phyloP scores from a whole-genome alignment of 2,888 invertebrate species.

The Cheilosia variabilis region DNA sequence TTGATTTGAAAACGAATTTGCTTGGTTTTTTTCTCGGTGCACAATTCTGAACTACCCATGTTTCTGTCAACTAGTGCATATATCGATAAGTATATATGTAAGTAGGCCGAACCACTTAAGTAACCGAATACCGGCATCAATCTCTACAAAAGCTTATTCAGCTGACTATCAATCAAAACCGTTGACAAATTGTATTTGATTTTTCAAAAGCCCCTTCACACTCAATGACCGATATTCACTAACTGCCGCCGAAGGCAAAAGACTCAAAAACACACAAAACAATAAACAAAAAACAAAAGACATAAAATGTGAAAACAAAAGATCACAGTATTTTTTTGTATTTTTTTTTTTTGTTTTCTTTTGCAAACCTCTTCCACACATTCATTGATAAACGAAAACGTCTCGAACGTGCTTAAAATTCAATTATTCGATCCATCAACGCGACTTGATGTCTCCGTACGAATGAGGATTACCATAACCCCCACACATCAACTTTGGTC shows the following conservation, averaged over 20 bases:
- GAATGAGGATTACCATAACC: background rate
- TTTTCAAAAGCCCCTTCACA: background rate
- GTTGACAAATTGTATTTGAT: background rate
- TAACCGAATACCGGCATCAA: background rate
- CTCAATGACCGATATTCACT: conserved; percentile 1
- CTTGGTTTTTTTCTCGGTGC: no score
- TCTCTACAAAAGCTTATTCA: conserved; percentile 1
- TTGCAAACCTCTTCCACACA: conserved; percentile 6
- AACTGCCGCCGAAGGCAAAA: conserved; percentile 12
- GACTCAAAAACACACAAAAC: background rate
- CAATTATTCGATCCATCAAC: conserved; percentile 59
- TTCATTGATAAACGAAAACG: conserved; percentile 26
- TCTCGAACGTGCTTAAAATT: conserved; percentile 67
- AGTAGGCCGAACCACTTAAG: no score
- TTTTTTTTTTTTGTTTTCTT: background rate
- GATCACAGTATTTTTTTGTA: conserved; percentile 19
- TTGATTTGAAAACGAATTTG: no score
- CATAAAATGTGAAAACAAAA: background rate
- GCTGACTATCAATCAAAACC: background rate
- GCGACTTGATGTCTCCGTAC: background rate
- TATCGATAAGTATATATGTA: no score
- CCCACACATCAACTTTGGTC: background rate
- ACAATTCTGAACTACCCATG: no score
- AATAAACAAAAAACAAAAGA: background rate
- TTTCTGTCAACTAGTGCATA: no score